These are phyloP conservation scores for Austrolebias charrua DNA, from an alignment of 2,797 vertebrate species.

Conservation along the genomic window DNA sequence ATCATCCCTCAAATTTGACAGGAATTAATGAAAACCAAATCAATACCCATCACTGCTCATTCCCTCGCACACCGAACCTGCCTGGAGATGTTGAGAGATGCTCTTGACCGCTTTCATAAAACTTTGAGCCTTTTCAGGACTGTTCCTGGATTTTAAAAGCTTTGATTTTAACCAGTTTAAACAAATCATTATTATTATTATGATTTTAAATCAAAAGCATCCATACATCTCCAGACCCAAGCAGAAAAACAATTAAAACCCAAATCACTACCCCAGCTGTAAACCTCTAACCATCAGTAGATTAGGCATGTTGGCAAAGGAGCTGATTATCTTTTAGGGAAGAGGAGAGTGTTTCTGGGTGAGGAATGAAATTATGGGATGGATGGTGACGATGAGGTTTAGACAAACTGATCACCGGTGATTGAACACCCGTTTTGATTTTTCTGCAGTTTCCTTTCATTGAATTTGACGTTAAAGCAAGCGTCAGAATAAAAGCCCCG, in stretches of 20 bases:
- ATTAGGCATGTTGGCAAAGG: slow-evolving; percentile 50
- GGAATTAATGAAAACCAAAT: slow-evolving; percentile 32
- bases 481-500: too few relatives aligned
- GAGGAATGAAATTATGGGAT: slow-evolving; percentile 46
- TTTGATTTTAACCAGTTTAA: background rate
- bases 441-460: slow-evolving; percentile 64
- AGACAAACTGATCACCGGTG: slow-evolving; percentile 52
- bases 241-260: slow-evolving; percentile 4
- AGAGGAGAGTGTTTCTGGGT: slow-evolving; percentile 29
- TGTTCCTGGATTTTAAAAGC: background rate
- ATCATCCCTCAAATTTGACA: background rate
- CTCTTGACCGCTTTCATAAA: slow-evolving; percentile 16
- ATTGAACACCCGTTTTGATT: slow-evolving; percentile 68
- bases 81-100: slow-evolving; percentile 42
- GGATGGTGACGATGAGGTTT: slow-evolving; percentile 56
- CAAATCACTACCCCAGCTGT: slow-evolving; percentile 41
- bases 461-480: background rate
- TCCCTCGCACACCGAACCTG: background rate
- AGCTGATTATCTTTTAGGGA: slow-evolving; percentile 60
- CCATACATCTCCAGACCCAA: slow-evolving; percentile 27
- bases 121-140: background rate
- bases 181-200: background rate
- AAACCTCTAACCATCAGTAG: slow-evolving; percentile 53
- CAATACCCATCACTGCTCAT: slow-evolving; percentile 24
- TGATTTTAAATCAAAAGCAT: slow-evolving; percentile 36